phyloP scores from a whole-genome alignment of 2,113 vertebrate genomes.

The Protomyctophum bolini region DNA sequence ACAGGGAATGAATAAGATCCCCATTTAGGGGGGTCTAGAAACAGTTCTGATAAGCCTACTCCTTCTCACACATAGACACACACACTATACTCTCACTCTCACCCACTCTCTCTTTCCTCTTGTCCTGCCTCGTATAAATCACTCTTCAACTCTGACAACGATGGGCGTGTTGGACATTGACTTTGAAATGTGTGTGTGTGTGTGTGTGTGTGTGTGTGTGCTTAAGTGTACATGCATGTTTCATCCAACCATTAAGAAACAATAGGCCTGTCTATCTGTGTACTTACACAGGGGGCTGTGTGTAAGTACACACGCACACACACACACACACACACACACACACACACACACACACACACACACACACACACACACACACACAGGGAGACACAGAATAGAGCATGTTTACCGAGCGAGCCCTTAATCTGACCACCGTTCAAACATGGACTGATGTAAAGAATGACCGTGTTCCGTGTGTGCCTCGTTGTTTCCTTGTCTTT shows the following conservation, averaged over 20 bases:
- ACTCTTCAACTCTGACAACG: conserved; percentile 28
- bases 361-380: conserved; percentile 5
- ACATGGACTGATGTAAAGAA: conserved; percentile 17
- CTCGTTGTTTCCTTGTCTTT: neutral
- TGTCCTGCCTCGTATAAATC: conserved; percentile 42
- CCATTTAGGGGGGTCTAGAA: too few relatives aligned
- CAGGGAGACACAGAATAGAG: neutral
- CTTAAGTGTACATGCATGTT: conserved; percentile 22
- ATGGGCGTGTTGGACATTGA: conserved; percentile 42
- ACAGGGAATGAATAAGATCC: too few relatives aligned
- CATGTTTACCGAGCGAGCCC: conserved; percentile 56
- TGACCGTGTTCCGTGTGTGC: neutral
- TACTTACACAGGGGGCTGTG: neutral
- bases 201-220: conserved; percentile 24
- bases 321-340: conserved; percentile 5
- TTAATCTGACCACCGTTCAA: conserved; percentile 24
- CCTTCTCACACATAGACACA: conserved; percentile 3
- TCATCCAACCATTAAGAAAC: conserved; percentile 44
- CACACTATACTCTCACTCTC: conserved; percentile 10
- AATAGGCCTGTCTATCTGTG: conserved; percentile 45
- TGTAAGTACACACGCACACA: neutral
- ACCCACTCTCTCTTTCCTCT: conserved; percentile 7
- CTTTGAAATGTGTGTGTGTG: conserved; percentile 25
- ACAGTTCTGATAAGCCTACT: conserved; percentile 40
- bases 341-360: neutral